Percentiles rank a stretch among this genome's conserved stretches.
These are phyloP conservation scores for Venturia canescens DNA, from an alignment of 1,140 invertebrate species.

Conservation along the genomic window DNA sequence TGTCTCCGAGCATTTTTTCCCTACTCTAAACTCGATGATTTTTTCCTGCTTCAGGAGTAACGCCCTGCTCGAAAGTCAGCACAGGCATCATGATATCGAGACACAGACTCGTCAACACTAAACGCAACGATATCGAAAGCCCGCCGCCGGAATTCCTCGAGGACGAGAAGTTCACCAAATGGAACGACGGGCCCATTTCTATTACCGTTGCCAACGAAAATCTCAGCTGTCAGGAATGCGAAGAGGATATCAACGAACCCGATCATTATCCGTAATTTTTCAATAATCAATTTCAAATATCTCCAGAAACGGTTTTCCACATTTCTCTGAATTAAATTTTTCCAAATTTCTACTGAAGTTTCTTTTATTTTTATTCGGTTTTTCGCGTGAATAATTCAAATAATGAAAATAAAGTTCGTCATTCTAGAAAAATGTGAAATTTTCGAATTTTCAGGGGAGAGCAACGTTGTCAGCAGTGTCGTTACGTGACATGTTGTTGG, in stretches of 20 bases:
- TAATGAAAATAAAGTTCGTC: no score
- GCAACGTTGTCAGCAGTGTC: conserved; percentile 85
- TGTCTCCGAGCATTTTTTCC: neutral
- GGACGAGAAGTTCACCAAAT: conserved; percentile 67
- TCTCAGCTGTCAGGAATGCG: conserved; percentile 83
- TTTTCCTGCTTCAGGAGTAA: conserved; percentile 65
- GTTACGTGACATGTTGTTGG: conserved; percentile 86
- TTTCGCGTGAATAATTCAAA: no score
- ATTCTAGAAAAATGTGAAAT: neutral
- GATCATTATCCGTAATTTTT: conserved; percentile 82
- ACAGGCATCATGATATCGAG: conserved; percentile 74
- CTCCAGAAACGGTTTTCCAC: no score
- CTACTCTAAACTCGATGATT: conserved; percentile 31
- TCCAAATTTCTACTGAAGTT: neutral
- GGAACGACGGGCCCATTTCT: conserved; percentile 67
- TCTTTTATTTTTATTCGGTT: neutral
- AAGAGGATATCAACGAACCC: conserved; percentile 80
- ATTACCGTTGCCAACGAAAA: conserved; percentile 61
- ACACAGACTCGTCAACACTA: conserved; percentile 68
- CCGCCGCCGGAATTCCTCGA: conserved; percentile 55
- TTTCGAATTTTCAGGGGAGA: conserved; percentile 75
- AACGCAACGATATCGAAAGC: conserved; percentile 75
- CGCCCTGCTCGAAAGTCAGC: conserved; percentile 68
- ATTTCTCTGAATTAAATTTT: conserved; percentile 18
- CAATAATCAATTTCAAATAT: no score